Evolutionary conservation across 2,888 invertebrate species (phyloP).

Genomic region (Hetaerina titia): DNA sequence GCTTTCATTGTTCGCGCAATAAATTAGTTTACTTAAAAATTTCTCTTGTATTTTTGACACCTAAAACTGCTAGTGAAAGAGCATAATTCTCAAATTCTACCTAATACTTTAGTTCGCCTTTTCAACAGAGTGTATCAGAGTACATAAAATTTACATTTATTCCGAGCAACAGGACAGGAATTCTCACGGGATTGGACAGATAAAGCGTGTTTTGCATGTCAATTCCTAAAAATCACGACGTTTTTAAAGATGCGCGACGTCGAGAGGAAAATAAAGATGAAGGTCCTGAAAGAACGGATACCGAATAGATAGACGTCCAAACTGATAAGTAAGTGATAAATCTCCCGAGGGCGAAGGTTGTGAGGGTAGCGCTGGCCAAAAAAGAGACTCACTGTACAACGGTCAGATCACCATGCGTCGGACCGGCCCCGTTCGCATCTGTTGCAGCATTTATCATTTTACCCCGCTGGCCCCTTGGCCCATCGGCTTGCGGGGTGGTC

Average conservation of each 20-base stretch:
- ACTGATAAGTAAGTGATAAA: conserved; percentile 14
- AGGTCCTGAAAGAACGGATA: not conserved
- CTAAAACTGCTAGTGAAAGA: too few species aligned
- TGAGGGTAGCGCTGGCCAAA: not conserved
- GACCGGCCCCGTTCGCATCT: not conserved
- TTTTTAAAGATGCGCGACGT: not conserved
- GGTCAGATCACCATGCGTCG: not conserved
- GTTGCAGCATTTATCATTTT: not conserved
- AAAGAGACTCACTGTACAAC: not conserved
- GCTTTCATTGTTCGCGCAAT: too few species aligned
- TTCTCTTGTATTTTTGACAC: too few species aligned
- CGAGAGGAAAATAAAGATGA: not conserved
- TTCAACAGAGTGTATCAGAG: too few species aligned
- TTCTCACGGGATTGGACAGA: too few species aligned
- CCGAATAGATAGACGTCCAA: not conserved
- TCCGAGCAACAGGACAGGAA: too few species aligned
- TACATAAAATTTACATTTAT: too few species aligned
- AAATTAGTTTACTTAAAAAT: too few species aligned
- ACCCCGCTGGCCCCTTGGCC: not conserved
- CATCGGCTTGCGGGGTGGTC: conserved; percentile 6
- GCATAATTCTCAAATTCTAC: too few species aligned
- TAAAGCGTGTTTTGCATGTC: too few species aligned
- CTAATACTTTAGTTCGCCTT: too few species aligned
- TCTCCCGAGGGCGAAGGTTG: not conserved
- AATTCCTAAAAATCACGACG: too few species aligned